These are phyloP conservation scores for Sorex araneus DNA, from an alignment of 2,113 vertebrate species.

Conservation along the genomic window DNA sequence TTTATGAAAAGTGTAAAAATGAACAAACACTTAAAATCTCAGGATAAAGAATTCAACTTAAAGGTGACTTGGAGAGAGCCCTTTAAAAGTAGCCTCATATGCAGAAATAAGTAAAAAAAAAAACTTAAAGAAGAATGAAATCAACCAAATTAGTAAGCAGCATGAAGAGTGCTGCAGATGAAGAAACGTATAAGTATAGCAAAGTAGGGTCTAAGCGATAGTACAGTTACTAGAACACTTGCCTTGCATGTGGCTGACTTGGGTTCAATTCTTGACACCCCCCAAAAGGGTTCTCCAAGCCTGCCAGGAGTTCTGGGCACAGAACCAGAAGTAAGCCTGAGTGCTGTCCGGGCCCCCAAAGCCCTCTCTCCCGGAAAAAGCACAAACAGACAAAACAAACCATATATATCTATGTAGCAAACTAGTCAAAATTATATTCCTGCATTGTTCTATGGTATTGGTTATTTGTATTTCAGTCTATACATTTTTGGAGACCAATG, in stretches of 20 bases:
- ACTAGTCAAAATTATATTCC: neutral
- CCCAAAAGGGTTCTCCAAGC: too few relatives aligned
- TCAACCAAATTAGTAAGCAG: neutral
- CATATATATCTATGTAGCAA: neutral
- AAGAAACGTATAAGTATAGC: conserved; percentile 20
- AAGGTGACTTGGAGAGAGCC: neutral
- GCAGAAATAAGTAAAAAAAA: conserved; percentile 37
- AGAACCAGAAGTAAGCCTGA: too few relatives aligned
- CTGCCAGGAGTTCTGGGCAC: too few relatives aligned
- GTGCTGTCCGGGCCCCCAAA: too few relatives aligned
- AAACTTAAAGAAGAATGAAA: conserved; percentile 35
- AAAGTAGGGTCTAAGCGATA: too few relatives aligned
- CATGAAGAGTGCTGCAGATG: neutral
- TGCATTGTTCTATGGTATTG: conserved; percentile 20
- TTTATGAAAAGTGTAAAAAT: conserved; percentile 60
- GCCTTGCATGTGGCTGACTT: too few relatives aligned
- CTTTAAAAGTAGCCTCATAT: neutral
- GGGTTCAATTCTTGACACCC: too few relatives aligned
- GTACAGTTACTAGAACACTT: too few relatives aligned
- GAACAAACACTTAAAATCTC: conserved; percentile 42
- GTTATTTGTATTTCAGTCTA: conserved; percentile 42
- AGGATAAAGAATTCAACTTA: neutral
- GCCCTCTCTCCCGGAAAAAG: too few relatives aligned
- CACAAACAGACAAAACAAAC: too few relatives aligned
- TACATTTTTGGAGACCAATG: conserved; percentile 17